Percentiles rank a stretch among this genome's conserved stretches.
Conservation (phyloP, 1,140 invertebrate genomes). For the Solen grandis region DNA sequence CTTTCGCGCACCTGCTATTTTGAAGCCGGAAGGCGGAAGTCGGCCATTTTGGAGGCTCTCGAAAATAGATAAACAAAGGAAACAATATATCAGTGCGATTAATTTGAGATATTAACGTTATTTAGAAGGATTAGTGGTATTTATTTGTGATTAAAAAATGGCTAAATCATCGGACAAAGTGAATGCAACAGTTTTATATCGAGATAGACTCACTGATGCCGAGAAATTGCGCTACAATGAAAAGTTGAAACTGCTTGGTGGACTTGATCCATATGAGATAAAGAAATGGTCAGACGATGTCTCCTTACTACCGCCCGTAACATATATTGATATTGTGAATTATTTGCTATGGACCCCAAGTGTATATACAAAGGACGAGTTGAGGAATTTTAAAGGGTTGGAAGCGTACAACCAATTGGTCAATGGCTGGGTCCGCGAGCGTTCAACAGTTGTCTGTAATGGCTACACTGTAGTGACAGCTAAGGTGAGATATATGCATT, state of each 20-base stretch:
- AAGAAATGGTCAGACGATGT: not conserved
- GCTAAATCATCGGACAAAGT: not conserved
- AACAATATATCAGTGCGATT: not conserved
- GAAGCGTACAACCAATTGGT: constrained; percentile 63
- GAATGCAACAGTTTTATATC: not conserved
- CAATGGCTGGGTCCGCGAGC: constrained; percentile 48
- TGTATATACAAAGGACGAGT: constrained; percentile 37
- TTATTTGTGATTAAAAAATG: not conserved
- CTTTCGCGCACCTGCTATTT: too few relatives aligned
- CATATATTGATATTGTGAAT: too few relatives aligned
- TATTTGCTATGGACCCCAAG: constrained; percentile 6
- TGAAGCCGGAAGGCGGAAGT: too few relatives aligned
- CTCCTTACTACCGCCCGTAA: not conserved
- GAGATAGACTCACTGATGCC: not conserved
- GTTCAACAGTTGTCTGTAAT: not conserved
- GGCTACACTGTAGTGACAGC: not conserved
- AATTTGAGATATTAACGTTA: not conserved
- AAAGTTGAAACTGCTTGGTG: not conserved
- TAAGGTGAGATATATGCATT: constrained; percentile 4
- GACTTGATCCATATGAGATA: not conserved
- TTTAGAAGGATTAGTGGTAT: not conserved
- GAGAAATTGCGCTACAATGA: not conserved
- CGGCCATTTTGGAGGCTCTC: not conserved
- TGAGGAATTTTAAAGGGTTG: constrained; percentile 56
- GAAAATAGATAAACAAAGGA: not conserved